Conservation (phyloP, 2,113 vertebrate species). For the Cyphomyrus plagiostoma region DNA sequence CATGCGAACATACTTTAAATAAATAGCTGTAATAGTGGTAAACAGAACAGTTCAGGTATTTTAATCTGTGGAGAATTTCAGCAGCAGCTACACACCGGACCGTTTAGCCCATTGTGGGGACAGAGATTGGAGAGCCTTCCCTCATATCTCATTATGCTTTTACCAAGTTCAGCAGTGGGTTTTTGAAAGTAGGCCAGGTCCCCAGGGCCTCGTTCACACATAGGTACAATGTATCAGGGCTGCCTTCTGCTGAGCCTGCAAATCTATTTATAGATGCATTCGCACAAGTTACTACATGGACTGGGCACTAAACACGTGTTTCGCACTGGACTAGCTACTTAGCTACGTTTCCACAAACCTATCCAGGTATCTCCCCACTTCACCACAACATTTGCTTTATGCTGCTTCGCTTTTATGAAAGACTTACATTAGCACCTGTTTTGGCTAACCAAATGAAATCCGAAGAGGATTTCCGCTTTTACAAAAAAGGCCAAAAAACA, state of each 20-base stretch:
- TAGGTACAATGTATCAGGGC: conserved; percentile 20
- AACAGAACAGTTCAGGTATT: not conserved
- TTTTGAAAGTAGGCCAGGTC: conserved; percentile 25
- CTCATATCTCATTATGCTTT: conserved; percentile 19
- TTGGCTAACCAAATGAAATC: not conserved
- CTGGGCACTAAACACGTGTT: not conserved
- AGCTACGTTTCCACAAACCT: not conserved
- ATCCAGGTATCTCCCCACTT: not conserved
- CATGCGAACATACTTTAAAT: not conserved
- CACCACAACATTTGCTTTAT: not conserved
- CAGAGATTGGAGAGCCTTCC: not conserved
- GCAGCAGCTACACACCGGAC: not conserved
- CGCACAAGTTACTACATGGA: not conserved
- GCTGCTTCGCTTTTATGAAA: not conserved
- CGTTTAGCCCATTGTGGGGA: not conserved
- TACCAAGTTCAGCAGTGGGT: conserved; percentile 3
- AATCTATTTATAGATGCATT: conserved; percentile 19
- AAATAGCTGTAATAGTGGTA: not conserved
- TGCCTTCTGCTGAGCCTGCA: conserved; percentile 21
- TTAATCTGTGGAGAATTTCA: not conserved
- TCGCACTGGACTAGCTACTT: not conserved
- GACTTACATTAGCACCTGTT: not conserved
- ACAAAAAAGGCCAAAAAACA: not conserved
- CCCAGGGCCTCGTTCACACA: conserved; percentile 22
- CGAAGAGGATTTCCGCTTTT: not conserved